These are phyloP conservation scores for Drosophila mulleri DNA, from an alignment of 2,888 invertebrate genomes.

Conservation along the genomic window DNA sequence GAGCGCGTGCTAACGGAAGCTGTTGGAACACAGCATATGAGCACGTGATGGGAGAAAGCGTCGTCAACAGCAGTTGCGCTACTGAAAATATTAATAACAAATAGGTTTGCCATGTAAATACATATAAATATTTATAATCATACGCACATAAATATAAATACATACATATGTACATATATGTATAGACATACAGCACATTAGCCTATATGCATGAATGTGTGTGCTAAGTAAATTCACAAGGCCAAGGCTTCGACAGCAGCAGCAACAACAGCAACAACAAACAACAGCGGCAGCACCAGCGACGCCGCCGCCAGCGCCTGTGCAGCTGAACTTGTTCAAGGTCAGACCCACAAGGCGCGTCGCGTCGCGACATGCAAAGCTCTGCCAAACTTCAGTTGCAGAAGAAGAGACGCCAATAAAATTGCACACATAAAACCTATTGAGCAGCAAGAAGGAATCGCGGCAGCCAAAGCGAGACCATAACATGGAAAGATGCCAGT, in stretches of 20 bases:
- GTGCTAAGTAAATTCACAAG: conserved; percentile 40
- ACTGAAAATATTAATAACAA: conserved; percentile 50
- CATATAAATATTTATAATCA: neutral
- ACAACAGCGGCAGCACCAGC: neutral
- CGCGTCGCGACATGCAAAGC: conserved; percentile 61
- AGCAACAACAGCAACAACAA: conserved; percentile 3
- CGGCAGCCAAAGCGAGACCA: conserved; percentile 20
- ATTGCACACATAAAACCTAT: conserved; percentile 34
- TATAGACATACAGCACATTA: neutral
- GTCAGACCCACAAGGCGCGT: conserved; percentile 50
- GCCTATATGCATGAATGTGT: conserved; percentile 6
- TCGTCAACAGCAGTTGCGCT: conserved; percentile 23
- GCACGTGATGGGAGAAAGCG: conserved; percentile 57
- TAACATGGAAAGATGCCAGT: neutral
- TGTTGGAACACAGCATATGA: conserved; percentile 33
- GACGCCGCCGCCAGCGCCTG: conserved; percentile 14
- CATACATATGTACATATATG: neutral
- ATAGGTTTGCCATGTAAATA: conserved; percentile 40
- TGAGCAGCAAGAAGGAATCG: conserved; percentile 13
- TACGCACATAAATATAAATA: neutral
- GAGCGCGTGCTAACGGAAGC: conserved; percentile 32
- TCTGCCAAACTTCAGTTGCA: conserved; percentile 48
- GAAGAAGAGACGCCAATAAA: conserved; percentile 25
- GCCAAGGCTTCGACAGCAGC: conserved; percentile 46
- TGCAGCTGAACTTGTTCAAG: conserved; percentile 76